A percentile compares a stretch with the other conserved stretches of the same genome.
Conservation (phyloP, 2,113 vertebrate genomes). For the Onychorhynchus coronatus region DNA sequence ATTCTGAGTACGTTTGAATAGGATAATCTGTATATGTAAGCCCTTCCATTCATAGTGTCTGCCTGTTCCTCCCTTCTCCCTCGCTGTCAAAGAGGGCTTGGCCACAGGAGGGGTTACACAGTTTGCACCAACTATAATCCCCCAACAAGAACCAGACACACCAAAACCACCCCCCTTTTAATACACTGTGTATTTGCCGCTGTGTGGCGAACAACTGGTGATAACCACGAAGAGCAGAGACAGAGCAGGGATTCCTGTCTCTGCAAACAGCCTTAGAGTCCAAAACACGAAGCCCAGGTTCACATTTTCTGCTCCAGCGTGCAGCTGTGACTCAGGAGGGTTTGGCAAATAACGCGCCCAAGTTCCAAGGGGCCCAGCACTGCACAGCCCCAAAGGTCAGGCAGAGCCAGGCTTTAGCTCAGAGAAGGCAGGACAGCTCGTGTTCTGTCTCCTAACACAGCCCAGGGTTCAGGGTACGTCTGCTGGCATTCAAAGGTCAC, state of each 20-base stretch:
- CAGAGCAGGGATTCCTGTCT: not conserved
- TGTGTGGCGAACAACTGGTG: no score
- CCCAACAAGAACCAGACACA: not conserved
- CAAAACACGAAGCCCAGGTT: not conserved
- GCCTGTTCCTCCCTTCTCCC: not conserved
- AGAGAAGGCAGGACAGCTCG: not conserved
- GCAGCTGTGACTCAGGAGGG: not conserved
- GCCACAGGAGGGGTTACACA: not conserved
- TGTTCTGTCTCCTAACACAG: not conserved
- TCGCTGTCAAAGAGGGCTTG: not conserved
- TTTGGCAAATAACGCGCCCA: rapidly evolving
- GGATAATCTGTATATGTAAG: no score
- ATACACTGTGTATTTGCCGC: no score
- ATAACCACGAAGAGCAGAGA: not conserved
- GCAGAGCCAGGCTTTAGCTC: not conserved
- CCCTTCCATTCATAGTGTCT: not conserved
- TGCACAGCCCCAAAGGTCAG: not conserved
- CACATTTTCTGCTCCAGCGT: rapidly evolving
- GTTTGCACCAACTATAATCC: not conserved
- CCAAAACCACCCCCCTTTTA: not conserved
- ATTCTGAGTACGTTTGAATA: not conserved
- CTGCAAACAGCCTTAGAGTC: not conserved
- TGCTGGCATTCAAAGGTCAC: not conserved
- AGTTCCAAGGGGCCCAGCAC: not conserved
- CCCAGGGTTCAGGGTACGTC: not conserved